Conservation (phyloP, 2,113 vertebrate genomes). For the Albula goreensis region DNA sequence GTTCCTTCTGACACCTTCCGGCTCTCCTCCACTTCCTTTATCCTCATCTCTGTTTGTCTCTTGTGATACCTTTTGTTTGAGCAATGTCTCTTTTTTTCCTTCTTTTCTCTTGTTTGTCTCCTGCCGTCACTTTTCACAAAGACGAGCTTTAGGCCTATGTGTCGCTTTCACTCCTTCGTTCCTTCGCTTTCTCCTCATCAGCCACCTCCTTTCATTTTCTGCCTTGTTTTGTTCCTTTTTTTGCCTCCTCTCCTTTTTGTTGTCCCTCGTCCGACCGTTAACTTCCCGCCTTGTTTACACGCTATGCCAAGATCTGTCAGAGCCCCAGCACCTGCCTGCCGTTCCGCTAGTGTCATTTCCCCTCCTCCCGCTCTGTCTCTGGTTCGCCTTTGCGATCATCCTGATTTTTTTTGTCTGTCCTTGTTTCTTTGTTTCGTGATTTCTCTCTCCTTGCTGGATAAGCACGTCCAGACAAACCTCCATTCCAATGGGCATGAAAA, state of each 20-base stretch:
- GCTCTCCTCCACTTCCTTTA: conserved; percentile 11
- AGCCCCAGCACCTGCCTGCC: background rate
- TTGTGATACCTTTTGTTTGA: background rate
- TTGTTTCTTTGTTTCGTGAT: background rate
- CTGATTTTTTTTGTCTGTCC: background rate
- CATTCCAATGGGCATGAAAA: background rate
- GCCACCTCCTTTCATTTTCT: background rate
- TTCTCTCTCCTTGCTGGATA: background rate
- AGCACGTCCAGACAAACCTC: background rate
- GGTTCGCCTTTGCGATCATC: background rate
- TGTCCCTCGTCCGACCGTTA: background rate
- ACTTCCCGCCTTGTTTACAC: background rate
- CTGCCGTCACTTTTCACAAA: conserved; percentile 17
- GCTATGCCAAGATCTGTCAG: background rate
- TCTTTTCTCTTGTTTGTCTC: conserved; percentile 14
- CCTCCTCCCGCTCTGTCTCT: background rate
- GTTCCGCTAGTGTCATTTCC: background rate
- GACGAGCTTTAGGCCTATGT: conserved; percentile 24
- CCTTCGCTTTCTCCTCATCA: conserved; percentile 11
- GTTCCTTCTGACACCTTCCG: conserved; percentile 50
- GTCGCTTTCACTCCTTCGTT: conserved; percentile 6
- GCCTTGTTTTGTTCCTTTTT: conserved; percentile 14
- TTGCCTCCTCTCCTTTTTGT: background rate
- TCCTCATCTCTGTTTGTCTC: background rate
- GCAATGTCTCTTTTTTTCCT: background rate